These are phyloP conservation scores for Luperina testacea DNA, from an alignment of 2,888 invertebrate genomes.

Conservation along the genomic window DNA sequence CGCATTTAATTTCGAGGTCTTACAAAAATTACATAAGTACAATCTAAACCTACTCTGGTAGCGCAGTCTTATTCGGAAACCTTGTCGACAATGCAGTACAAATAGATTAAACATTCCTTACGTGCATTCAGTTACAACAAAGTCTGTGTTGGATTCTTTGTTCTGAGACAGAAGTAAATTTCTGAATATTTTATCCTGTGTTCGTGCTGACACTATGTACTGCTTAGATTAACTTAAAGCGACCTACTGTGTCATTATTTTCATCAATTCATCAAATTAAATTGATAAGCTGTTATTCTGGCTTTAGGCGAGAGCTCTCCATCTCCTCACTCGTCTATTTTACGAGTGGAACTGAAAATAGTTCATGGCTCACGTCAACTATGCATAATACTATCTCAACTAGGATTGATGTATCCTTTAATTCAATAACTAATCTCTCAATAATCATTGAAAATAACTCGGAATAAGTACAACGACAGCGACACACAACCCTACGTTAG, in stretches of 20 bases:
- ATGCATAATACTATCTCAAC: background rate
- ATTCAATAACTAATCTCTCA: background rate
- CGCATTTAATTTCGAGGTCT: background rate
- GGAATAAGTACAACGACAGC: too few relatives aligned
- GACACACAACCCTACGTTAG: background rate
- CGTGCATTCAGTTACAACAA: constrained; percentile 15
- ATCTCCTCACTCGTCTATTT: background rate
- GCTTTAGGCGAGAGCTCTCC: background rate
- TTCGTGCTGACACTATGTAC: background rate
- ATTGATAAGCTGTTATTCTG: background rate
- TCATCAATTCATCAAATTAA: background rate
- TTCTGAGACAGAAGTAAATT: background rate
- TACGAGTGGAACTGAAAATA: background rate
- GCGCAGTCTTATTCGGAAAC: constrained; percentile 9
- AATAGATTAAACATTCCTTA: constrained; percentile 58
- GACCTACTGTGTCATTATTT: background rate
- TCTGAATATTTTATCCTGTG: background rate
- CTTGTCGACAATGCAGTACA: constrained; percentile 18
- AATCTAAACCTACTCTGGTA: constrained; percentile 11
- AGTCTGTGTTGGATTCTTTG: constrained; percentile 18
- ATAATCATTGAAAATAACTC: background rate
- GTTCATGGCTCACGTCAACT: background rate
- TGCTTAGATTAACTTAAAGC: background rate
- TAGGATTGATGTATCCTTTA: background rate
- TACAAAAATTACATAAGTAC: constrained; percentile 4